Evolutionary conservation across 1,140 invertebrate species (phyloP).

Genomic region (Magallana gigas): DNA sequence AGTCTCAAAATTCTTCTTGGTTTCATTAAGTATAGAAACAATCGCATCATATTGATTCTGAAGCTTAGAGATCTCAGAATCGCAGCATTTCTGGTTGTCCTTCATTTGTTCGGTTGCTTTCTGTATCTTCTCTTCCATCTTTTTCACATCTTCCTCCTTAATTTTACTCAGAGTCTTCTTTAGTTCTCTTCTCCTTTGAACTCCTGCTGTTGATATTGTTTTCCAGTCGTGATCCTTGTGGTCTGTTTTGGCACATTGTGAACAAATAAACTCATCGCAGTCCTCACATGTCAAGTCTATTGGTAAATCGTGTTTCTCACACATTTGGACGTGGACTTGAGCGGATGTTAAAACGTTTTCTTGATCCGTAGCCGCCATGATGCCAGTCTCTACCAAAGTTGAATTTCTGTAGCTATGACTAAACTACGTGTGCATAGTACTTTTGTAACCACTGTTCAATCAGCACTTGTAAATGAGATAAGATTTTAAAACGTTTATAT

Average conservation of each 20-base stretch:
- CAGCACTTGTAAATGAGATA: too few relatives aligned
- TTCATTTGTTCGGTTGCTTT: neutral
- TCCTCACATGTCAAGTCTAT: neutral
- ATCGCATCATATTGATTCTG: neutral
- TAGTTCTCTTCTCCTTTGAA: neutral
- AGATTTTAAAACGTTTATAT: too few relatives aligned
- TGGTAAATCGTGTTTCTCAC: neutral
- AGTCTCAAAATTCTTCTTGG: neutral
- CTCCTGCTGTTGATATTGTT: neutral
- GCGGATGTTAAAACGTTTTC: neutral
- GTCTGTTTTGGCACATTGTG: neutral
- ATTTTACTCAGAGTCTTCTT: neutral
- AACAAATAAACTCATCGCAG: neutral
- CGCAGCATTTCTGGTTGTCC: neutral
- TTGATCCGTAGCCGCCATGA: too few relatives aligned
- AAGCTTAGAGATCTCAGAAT: neutral
- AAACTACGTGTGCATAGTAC: too few relatives aligned
- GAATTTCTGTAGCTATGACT: too few relatives aligned
- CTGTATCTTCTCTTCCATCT: neutral
- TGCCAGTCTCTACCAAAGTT: too few relatives aligned
- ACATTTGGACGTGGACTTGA: neutral
- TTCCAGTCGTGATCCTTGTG: neutral
- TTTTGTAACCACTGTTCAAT: too few relatives aligned
- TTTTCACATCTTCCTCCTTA: neutral
- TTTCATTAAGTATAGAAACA: neutral